Conservation (phyloP, 2,888 invertebrate genomes). For the Phragmatobia fuliginosa region DNA sequence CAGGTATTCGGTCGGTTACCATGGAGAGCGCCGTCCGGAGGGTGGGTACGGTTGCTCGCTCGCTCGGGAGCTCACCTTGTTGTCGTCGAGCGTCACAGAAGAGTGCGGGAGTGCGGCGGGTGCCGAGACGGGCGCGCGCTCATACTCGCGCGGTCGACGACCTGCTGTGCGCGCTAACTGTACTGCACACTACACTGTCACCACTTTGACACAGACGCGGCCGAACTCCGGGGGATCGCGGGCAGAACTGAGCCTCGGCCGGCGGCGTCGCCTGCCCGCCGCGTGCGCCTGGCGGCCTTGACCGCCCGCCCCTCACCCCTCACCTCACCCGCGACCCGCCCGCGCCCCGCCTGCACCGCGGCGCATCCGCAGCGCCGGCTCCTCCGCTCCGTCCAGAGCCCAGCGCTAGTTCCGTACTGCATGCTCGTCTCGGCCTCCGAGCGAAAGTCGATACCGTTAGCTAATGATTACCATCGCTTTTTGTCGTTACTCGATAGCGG, state of each 20-base stretch:
- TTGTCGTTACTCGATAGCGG: conserved; percentile 40
- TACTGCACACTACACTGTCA: conserved; percentile 64
- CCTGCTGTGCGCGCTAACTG: conserved; percentile 69
- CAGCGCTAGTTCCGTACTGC: conserved; percentile 10
- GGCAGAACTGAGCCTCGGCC: conserved; percentile 48
- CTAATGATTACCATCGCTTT: conserved; percentile 27
- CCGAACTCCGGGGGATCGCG: conserved; percentile 52
- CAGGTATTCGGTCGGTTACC: conserved; percentile 32
- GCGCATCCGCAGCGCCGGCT: conserved; percentile 37
- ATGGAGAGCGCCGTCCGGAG: conserved; percentile 10
- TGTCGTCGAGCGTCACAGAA: conserved; percentile 52
- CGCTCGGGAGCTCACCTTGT: conserved; percentile 68
- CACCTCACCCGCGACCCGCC: conserved; percentile 56
- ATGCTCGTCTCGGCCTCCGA: conserved; percentile 7
- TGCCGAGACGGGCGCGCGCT: conserved; percentile 66
- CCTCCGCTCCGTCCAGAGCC: neutral
- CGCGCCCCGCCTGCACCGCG: conserved; percentile 24
- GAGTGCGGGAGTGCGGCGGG: conserved; percentile 59
- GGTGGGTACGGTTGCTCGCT: conserved; percentile 21
- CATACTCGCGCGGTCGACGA: conserved; percentile 82
- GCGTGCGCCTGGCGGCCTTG: conserved; percentile 58
- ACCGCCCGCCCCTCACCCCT: conserved; percentile 55
- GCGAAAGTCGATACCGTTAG: conserved; percentile 38
- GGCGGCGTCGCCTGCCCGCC: conserved; percentile 63
- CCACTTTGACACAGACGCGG: conserved; percentile 43